phyloP scores from a whole-genome alignment of 2,797 vertebrate genomes.

The Paedocypris micromegethes region DNA sequence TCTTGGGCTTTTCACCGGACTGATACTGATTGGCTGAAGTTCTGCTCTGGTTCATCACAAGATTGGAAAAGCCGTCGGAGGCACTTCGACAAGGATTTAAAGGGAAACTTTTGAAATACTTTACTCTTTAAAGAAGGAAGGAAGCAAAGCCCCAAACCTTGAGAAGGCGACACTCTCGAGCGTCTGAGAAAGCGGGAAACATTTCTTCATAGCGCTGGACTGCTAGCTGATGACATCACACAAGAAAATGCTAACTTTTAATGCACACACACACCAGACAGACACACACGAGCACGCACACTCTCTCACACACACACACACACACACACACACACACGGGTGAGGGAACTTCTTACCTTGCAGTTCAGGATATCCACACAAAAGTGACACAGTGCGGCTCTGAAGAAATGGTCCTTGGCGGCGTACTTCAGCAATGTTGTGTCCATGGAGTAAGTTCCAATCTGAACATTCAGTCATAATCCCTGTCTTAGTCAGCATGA shows the following conservation, averaged over 20 bases:
- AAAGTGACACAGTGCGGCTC: constrained; percentile 75
- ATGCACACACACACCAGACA: not conserved
- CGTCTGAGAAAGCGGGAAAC: constrained; percentile 74
- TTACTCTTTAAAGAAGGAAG: not conserved
- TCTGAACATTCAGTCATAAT: constrained; percentile 50
- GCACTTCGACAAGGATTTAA: too few species aligned
- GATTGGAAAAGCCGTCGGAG: too few species aligned
- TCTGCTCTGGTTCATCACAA: too few species aligned
- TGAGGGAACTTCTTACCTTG: constrained; percentile 58
- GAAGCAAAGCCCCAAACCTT: constrained; percentile 57
- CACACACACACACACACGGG: not conserved
- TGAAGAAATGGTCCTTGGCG: constrained; percentile 79
- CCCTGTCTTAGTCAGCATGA: not conserved
- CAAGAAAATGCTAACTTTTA: not conserved
- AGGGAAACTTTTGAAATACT: too few species aligned
- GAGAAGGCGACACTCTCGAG: constrained; percentile 73
- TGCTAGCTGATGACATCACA: constrained; percentile 61
- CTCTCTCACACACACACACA: too few species aligned
- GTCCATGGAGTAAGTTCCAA: constrained; percentile 76
- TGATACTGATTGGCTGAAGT: too few species aligned
- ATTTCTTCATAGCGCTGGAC: constrained; percentile 76
- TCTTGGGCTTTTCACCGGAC: too few species aligned
- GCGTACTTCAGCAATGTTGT: constrained; percentile 75
- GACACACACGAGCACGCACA: not conserved
- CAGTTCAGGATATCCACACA: constrained; percentile 79